Conservation (phyloP, 2,113 vertebrate genomes). For the Chiloscyllium plagiosum region DNA sequence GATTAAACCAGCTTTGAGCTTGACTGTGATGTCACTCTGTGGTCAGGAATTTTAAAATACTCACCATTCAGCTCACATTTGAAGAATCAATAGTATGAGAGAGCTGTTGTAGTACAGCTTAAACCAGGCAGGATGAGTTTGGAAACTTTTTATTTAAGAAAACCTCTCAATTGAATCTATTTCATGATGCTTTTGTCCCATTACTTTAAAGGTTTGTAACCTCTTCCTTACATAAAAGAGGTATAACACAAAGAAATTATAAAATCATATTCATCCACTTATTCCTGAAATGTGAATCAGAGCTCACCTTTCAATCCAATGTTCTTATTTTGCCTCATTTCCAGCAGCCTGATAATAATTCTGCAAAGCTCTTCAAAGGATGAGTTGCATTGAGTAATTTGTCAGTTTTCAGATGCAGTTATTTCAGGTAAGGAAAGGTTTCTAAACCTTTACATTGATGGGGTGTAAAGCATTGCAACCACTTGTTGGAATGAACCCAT, state of each 20-base stretch:
- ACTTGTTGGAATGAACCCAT: neutral
- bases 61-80: neutral
- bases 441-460: neutral
- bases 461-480: neutral
- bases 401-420: neutral
- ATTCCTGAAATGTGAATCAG: neutral
- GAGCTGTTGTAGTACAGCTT: neutral
- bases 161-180: neutral
- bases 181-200: neutral
- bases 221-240: neutral
- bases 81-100: neutral
- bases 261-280: neutral
- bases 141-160: neutral
- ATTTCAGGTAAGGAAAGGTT: neutral
- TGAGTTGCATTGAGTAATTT: neutral
- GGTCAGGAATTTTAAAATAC: neutral
- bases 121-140: neutral
- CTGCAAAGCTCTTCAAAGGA: neutral
- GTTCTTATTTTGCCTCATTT: neutral
- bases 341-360: neutral
- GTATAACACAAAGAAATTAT: neutral
- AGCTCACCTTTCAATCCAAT: neutral
- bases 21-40: neutral
- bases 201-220: neutral
- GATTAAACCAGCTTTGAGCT: neutral